Conservation (phyloP, 1,140 invertebrate genomes). For the Saccostrea cuccullata region DNA sequence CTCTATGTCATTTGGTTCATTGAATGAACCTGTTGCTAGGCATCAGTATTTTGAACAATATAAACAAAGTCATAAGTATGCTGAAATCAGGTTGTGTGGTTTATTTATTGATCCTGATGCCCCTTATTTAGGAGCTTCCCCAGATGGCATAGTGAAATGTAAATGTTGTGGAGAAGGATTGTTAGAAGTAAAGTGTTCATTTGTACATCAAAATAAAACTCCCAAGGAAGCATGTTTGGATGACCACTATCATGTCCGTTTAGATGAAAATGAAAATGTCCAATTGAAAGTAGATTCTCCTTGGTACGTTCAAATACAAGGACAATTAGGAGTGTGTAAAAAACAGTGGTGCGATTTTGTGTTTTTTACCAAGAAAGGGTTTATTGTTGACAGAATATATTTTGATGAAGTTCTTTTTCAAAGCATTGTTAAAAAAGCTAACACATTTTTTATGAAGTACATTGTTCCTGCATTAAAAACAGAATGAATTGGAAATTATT, state of each 20-base stretch:
- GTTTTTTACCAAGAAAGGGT: not conserved
- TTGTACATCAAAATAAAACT: conserved; percentile 16
- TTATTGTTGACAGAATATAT: conserved; percentile 1
- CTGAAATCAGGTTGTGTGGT: not conserved
- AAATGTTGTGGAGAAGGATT: conserved; percentile 44
- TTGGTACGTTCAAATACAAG: conserved; percentile 49
- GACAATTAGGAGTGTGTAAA: conserved; percentile 12
- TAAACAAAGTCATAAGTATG: not conserved
- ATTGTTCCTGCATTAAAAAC: not conserved
- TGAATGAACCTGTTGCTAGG: conserved; percentile 34
- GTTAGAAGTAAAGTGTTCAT: conserved; percentile 34
- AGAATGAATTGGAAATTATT: too few relatives aligned
- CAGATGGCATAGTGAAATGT: conserved; percentile 33
- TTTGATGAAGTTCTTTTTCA: not conserved
- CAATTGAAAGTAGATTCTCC: not conserved
- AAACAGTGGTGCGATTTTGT: not conserved
- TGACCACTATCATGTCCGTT: conserved; percentile 39
- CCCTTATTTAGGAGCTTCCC: conserved; percentile 36
- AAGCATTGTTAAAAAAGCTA: not conserved
- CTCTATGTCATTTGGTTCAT: conserved; percentile 6
- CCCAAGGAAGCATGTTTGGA: conserved; percentile 28
- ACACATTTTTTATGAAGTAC: not conserved
- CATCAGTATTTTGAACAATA: not conserved
- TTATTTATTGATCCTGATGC: not conserved
- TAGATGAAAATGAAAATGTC: conserved; percentile 41